phyloP scores from a whole-genome alignment of 2,113 vertebrate genomes.

The Corydoras maculifer region DNA sequence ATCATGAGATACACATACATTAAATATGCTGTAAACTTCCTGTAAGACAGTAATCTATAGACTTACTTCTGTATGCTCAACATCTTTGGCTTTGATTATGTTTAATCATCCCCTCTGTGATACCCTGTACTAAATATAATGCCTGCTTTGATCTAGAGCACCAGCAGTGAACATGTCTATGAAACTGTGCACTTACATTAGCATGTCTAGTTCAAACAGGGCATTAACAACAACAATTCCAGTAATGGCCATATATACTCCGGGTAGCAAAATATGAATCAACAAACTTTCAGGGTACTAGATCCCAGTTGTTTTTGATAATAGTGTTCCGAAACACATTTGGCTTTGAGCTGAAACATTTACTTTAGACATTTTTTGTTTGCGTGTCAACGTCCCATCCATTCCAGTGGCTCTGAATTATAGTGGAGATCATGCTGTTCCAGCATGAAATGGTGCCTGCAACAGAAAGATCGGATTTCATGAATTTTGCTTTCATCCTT shows the following conservation, averaged over 20 bases:
- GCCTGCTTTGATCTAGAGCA: conserved; percentile 29
- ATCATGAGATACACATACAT: conserved; percentile 15
- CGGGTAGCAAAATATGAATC: conserved; percentile 38
- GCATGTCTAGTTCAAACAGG: conserved; percentile 17
- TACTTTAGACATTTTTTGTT: conserved; percentile 38
- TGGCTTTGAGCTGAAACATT: no score
- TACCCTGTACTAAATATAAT: conserved; percentile 24
- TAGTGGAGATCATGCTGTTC: conserved; percentile 66
- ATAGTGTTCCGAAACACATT: background rate
- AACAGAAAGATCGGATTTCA: conserved; percentile 69
- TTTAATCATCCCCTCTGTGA: conserved; percentile 24
- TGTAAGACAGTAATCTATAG: conserved; percentile 24
- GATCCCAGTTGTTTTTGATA: conserved; percentile 49
- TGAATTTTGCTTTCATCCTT: conserved; percentile 68
- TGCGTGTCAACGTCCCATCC: conserved; percentile 65
- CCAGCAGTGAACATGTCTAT: conserved; percentile 20
- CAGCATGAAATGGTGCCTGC: conserved; percentile 63
- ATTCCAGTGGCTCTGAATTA: conserved; percentile 60
- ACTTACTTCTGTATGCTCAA: conserved; percentile 24
- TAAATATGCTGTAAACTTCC: conserved; percentile 22
- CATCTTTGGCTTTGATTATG: conserved; percentile 30
- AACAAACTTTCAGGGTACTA: conserved; percentile 29
- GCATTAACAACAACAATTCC: conserved; percentile 26
- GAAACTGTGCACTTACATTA: conserved; percentile 29
- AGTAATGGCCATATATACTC: conserved; percentile 28